phyloP scores from a whole-genome alignment of 2,888 invertebrate genomes.

The Teinopalpus imperialis region DNA sequence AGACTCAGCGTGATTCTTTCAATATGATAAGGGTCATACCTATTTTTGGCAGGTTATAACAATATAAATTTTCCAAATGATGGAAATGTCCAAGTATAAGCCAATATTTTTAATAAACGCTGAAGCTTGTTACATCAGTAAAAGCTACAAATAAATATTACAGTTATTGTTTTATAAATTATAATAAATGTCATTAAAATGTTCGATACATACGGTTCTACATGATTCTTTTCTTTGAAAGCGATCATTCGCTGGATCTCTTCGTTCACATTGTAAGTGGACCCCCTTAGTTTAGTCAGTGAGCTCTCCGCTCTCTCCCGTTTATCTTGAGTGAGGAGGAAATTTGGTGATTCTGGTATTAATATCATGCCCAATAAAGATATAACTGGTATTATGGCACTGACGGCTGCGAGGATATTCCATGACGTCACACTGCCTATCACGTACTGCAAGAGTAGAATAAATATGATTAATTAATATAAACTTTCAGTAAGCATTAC shows the following conservation, averaged over 20 bases:
- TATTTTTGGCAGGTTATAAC: no score
- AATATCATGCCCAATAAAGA: slow-evolving; percentile 83
- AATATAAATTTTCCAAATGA: no score
- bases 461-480: no score
- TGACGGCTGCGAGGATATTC: slow-evolving; percentile 84
- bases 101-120: no score
- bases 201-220: slow-evolving; percentile 79
- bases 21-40: no score
- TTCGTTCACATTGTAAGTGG: slow-evolving; percentile 82
- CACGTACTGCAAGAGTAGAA: slow-evolving; percentile 72
- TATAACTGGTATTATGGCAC: slow-evolving; percentile 82
- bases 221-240: slow-evolving; percentile 84
- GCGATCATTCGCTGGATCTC: slow-evolving; percentile 83
- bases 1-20: no score
- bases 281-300: slow-evolving; percentile 81
- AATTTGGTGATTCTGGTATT: slow-evolving; percentile 88
- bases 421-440: slow-evolving; percentile 83
- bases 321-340: slow-evolving; percentile 83
- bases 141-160: no score
- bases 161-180: no score
- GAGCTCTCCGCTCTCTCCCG: slow-evolving; percentile 83
- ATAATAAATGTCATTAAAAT: no score
- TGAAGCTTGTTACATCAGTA: no score
- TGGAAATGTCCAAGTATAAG: no score
- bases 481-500: no score